Percentiles rank a stretch among this genome's conserved stretches.
These are phyloP conservation scores for Cryptoleucopteryx plumbea DNA, from an alignment of 2,113 vertebrate species.

Conservation along the genomic window DNA sequence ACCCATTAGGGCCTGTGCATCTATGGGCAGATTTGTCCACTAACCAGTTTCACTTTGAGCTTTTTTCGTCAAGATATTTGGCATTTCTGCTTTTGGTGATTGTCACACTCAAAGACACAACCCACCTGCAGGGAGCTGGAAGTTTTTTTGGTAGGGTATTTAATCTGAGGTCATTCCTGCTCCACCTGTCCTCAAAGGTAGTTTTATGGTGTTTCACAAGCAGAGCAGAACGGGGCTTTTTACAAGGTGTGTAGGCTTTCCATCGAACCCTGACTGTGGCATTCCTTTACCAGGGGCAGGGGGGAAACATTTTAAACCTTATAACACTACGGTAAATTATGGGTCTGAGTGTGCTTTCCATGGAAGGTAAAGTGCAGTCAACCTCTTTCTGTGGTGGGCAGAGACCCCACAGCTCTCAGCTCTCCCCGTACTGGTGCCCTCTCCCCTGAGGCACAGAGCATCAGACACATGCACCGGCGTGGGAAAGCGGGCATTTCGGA, in stretches of 20 bases:
- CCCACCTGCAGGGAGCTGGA: background rate
- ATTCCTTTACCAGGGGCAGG: background rate
- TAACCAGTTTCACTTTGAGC: background rate
- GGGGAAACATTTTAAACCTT: background rate
- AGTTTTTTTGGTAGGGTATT: background rate
- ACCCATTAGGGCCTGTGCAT: background rate
- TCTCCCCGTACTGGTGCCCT: background rate
- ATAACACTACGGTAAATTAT: background rate
- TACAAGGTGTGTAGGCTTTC: background rate
- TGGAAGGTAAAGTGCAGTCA: background rate
- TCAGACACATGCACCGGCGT: background rate
- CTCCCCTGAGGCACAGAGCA: accelerated
- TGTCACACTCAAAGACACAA: background rate
- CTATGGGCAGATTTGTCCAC: background rate
- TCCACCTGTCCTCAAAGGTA: background rate
- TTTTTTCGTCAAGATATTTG: background rate
- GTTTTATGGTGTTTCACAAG: background rate
- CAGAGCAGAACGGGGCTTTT: background rate
- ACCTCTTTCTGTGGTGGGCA: background rate
- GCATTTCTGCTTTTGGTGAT: background rate
- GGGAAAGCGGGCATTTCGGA: background rate
- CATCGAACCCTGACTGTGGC: accelerated
- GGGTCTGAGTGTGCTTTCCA: background rate
- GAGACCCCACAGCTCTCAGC: background rate
- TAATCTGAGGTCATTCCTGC: background rate